phyloP scores from a whole-genome alignment of 2,113 vertebrate species.

The Carettochelys insculpta region DNA sequence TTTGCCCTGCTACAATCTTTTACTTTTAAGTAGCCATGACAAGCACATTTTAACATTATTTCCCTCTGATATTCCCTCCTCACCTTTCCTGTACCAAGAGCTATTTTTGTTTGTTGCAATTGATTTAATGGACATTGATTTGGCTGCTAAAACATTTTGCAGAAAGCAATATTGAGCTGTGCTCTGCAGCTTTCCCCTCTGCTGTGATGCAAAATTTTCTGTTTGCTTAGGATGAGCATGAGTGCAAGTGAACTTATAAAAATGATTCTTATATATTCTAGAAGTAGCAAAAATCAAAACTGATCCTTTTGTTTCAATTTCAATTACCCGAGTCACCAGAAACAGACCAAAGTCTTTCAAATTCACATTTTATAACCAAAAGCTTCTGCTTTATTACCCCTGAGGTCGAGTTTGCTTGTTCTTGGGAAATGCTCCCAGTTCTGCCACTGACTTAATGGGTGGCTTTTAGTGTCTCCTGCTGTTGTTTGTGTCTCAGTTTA shows the following conservation, averaged over 20 bases:
- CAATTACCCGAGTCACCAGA: not conserved
- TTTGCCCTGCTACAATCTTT: not conserved
- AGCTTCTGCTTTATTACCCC: not conserved
- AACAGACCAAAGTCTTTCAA: not conserved
- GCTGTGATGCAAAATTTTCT: accelerated
- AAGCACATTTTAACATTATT: not conserved
- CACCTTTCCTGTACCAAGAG: not conserved
- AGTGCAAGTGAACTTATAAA: not conserved
- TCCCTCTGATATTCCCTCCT: not conserved
- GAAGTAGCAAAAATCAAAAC: not conserved
- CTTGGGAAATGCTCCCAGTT: not conserved
- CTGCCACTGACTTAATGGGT: not conserved
- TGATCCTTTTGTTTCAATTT: not conserved
- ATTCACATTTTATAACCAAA: not conserved
- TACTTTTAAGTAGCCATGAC: not conserved
- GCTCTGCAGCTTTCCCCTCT: accelerated
- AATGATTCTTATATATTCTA: accelerated
- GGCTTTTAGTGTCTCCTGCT: not conserved
- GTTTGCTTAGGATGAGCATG: not conserved
- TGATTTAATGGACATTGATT: slow-evolving; percentile 1
- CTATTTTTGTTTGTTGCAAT: not conserved
- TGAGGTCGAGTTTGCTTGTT: not conserved
- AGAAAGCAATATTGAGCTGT: not conserved
- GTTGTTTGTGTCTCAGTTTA: not conserved
- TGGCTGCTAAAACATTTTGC: not conserved